phyloP scores from a whole-genome alignment of 2,888 invertebrate species.

The Acrobeloides nanus region DNA sequence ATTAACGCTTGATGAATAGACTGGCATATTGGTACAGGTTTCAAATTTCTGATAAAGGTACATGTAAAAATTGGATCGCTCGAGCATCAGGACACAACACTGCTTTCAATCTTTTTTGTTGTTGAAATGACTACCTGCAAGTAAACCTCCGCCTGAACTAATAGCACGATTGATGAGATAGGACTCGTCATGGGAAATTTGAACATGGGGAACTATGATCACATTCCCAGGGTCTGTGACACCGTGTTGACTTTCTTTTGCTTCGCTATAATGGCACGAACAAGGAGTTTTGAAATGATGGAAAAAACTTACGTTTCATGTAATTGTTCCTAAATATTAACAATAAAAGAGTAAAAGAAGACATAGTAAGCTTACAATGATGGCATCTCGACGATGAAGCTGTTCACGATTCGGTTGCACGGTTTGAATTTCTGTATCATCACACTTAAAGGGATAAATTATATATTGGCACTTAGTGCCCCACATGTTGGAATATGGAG shows the following conservation, averaged over 20 bases:
- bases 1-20: too few relatives aligned
- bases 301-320: conserved; percentile 11
- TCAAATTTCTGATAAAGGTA: conserved; percentile 6
- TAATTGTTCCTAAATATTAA: conserved; percentile 16
- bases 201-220: conserved; percentile 51
- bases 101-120: background rate
- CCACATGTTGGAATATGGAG: too few relatives aligned
- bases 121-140: conserved; percentile 50
- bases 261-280: too few relatives aligned
- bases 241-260: conserved; percentile 10
- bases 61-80: conserved; percentile 4
- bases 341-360: background rate
- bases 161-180: conserved; percentile 52
- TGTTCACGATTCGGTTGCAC: conserved; percentile 50
- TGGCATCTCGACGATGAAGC: conserved; percentile 44
- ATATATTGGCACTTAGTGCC: background rate
- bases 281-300: background rate
- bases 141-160: conserved; percentile 46
- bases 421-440: conserved; percentile 38
- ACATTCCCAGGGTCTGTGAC: conserved; percentile 36
- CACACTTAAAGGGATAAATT: conserved; percentile 16
- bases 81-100: background rate
- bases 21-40: too few relatives aligned
- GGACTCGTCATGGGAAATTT: conserved; percentile 46
- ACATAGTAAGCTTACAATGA: conserved; percentile 29